Evolutionary conservation across 2,113 vertebrate genomes (phyloP).

Genomic region (Anolis sagrei): DNA sequence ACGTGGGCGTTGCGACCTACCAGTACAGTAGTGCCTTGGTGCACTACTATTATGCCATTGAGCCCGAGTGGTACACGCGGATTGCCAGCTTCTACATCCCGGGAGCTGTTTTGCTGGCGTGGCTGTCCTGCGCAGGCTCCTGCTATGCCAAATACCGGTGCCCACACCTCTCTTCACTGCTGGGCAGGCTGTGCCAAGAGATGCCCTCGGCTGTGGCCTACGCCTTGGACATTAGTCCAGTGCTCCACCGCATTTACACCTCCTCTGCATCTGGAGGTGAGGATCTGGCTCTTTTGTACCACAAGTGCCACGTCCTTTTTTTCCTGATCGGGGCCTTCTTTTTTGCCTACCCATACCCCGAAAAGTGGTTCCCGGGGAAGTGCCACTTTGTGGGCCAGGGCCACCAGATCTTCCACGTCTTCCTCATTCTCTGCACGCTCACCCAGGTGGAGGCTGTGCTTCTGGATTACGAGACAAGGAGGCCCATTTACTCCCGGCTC

Average conservation of each 20-base stretch:
- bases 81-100: constrained; percentile 86
- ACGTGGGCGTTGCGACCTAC: constrained; percentile 91
- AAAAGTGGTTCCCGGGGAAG: constrained; percentile 89
- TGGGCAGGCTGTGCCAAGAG: constrained; percentile 89
- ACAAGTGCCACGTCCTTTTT: constrained; percentile 90
- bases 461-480: constrained; percentile 86
- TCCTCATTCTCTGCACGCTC: constrained; percentile 90
- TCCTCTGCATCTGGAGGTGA: constrained; percentile 64
- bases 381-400: constrained; percentile 94
- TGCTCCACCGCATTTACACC: constrained; percentile 86
- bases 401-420: constrained; percentile 94
- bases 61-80: constrained; percentile 84
- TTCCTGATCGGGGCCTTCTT: constrained; percentile 92
- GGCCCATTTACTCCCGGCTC: constrained; percentile 83
- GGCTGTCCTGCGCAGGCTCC: constrained; percentile 92
- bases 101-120: constrained; percentile 82
- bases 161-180: constrained; percentile 73
- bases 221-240: constrained; percentile 91
- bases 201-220: constrained; percentile 91
- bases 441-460: constrained; percentile 91
- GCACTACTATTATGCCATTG: constrained; percentile 91
- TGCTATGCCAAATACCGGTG: constrained; percentile 90
- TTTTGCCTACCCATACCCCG: constrained; percentile 90
- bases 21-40: constrained; percentile 91
- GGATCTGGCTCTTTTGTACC: constrained; percentile 85